These are phyloP conservation scores for Erynnis tages DNA, from an alignment of 2,888 invertebrate genomes.

Conservation along the genomic window DNA sequence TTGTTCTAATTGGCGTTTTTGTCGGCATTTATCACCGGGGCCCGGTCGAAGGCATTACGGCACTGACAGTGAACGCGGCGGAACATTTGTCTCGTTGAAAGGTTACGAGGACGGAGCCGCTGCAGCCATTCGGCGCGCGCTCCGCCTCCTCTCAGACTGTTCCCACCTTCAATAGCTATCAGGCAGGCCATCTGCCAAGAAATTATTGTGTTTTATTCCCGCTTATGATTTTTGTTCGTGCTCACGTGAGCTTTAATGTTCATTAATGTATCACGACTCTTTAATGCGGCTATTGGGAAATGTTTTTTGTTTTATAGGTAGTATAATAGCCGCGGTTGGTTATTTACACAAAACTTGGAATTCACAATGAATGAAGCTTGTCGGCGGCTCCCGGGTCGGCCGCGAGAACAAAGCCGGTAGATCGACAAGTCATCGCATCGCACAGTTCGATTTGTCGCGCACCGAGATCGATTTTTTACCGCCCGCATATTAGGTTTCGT, in stretches of 20 bases:
- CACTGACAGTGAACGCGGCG: slow-evolving; percentile 51
- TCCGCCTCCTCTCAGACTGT: slow-evolving; percentile 31
- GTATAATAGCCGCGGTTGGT: slow-evolving; percentile 3
- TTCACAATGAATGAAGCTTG: slow-evolving; percentile 15
- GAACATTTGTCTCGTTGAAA: slow-evolving; percentile 50
- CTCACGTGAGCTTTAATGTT: slow-evolving; percentile 10
- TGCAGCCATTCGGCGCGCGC: slow-evolving; percentile 28
- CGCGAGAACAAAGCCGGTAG: slow-evolving; percentile 41
- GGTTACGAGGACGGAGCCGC: slow-evolving; percentile 40
- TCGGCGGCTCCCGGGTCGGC: slow-evolving; percentile 37
- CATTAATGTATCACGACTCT: slow-evolving; percentile 20
- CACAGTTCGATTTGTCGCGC: slow-evolving; percentile 55
- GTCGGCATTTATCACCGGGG: slow-evolving; percentile 48
- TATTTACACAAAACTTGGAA: slow-evolving; percentile 25
- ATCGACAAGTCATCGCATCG: slow-evolving; percentile 58
- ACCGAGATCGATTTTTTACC: slow-evolving; percentile 38
- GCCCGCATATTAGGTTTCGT: slow-evolving; percentile 13
- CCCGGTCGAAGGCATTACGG: slow-evolving; percentile 44
- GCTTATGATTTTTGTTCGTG: slow-evolving; percentile 19
- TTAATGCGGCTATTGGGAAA: neutral
- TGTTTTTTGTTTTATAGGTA: neutral
- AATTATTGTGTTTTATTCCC: slow-evolving; percentile 22
- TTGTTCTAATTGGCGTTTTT: slow-evolving; percentile 62
- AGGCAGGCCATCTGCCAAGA: slow-evolving; percentile 26
- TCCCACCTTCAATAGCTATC: slow-evolving; percentile 29